A percentile compares a stretch with the other conserved stretches of the same genome.
Evolutionary conservation across 2,888 invertebrate species (phyloP).

Genomic region (Tinea pellionella): DNA sequence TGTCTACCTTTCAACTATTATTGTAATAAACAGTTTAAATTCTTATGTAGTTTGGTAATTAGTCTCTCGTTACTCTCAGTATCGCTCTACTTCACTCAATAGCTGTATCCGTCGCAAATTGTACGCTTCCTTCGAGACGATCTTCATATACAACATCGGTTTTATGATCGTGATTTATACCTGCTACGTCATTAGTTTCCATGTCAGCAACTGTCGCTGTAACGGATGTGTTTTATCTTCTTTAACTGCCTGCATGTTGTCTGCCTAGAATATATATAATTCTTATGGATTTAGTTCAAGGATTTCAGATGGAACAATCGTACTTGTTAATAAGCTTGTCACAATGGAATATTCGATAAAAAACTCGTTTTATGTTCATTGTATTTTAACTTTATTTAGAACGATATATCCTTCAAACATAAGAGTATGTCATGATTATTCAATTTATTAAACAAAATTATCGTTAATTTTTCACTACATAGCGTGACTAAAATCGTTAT

Average conservation of each 20-base stretch:
- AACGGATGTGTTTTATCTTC: conserved; percentile 14
- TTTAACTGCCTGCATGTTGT: conserved; percentile 3
- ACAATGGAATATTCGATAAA: background rate
- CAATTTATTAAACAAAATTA: background rate
- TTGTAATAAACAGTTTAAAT: background rate
- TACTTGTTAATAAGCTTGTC: background rate
- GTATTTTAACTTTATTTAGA: background rate
- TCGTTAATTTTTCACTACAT: background rate
- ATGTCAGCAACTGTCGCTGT: conserved; percentile 41
- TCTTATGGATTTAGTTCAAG: conserved; percentile 5
- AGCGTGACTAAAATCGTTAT: conserved; percentile 9
- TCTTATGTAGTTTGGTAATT: background rate
- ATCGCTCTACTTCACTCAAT: conserved; percentile 52
- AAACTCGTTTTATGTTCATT: background rate
- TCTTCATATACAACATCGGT: conserved; percentile 37
- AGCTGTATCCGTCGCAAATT: conserved; percentile 65
- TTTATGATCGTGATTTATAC: conserved; percentile 65
- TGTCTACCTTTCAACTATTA: background rate
- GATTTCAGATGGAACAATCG: background rate
- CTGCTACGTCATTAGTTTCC: conserved; percentile 59
- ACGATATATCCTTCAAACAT: background rate
- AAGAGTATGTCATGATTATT: background rate
- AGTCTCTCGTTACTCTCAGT: background rate
- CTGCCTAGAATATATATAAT: conserved; percentile 1
- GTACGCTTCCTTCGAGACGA: conserved; percentile 51